Base-by-base conservation (phyloP, 2,888 invertebrate genomes). In the Sminthurinus aureus region DNA sequence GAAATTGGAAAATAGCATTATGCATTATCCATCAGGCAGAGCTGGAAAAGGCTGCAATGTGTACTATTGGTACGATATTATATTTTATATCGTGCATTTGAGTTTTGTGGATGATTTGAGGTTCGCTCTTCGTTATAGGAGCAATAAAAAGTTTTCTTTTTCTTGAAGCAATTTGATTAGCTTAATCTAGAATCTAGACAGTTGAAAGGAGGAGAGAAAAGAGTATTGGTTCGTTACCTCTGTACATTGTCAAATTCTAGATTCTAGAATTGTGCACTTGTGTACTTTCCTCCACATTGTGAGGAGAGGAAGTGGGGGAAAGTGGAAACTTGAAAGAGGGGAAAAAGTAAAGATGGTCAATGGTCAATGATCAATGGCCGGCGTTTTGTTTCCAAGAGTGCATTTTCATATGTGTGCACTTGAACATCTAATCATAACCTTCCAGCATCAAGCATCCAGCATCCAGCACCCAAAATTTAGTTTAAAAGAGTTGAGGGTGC, bases 71-170 rank as follows among this genome's bases (percentile, higher is more conserved):
- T n/a, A n/a, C n/a, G n/a, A n/a, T n/a, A n/a, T n/a, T n/a, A n/a
- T 24, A 73, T 13, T 22, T 22, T 73, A 24, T 73, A 73, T 73
- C 22, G 15, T 51, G 15, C 75, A 75, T 24, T 22, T n/a, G 66
- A 67, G 38, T 26, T 66, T 38, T 38, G 38, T 20, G 71, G 71
- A 79, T 80, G 71, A 80, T 51, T 71, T 69, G 80, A 80, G 73
- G 80, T 80, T 80, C 80, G 80, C 71, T 80, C 71, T 80, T 80
- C 80, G 80, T 80, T 80, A 80, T 80, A 50, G 51, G 71, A n/a
- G n/a, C 15, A 52, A 80, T 71, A 80, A 80, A 71, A 80, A 80
- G 18, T 51, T 71, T 80, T 80, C 80, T 80, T 9, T 24, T 15
- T 71, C 71, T 50, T 67, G 51, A 78, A 52, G 71, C 51, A 80